Evolutionary conservation across 1,140 invertebrate species (phyloP).

Genomic region (Drosophila pseudoobscura): DNA sequence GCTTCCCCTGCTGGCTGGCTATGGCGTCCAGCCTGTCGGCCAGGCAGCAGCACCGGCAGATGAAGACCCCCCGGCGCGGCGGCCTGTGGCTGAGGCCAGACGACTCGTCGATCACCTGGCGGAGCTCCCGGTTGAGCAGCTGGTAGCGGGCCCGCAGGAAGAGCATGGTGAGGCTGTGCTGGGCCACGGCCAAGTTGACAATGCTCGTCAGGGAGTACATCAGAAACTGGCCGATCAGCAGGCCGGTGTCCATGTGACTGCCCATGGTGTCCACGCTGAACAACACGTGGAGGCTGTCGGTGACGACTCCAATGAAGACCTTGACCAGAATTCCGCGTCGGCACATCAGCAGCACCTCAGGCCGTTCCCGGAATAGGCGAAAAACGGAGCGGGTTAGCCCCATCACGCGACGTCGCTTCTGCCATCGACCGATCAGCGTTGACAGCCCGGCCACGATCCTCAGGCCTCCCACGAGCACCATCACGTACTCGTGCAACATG

Average conservation of each 20-base stretch:
- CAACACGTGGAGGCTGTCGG: constrained; percentile 9
- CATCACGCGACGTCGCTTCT: background rate
- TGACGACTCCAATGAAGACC: background rate
- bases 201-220: background rate
- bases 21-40: constrained; percentile 24
- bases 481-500: constrained; percentile 9
- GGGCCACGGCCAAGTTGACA: constrained; percentile 6
- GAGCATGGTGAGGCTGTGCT: constrained; percentile 13
- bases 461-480: background rate
- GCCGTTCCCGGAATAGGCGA: background rate
- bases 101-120: constrained; percentile 10
- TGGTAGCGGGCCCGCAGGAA: constrained; percentile 10
- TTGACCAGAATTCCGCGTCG: constrained; percentile 25
- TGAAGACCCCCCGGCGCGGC: constrained; percentile 1
- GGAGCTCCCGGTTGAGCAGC: constrained; percentile 21
- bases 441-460: background rate
- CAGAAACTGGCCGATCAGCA: background rate
- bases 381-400: background rate
- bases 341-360: constrained; percentile 7
- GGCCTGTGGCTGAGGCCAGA: background rate
- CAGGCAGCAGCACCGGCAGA: constrained; percentile 24
- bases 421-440: constrained; percentile 12
- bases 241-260: background rate
- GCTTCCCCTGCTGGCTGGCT: background rate
- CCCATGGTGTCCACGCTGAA: background rate